phyloP scores from a whole-genome alignment of 1,140 invertebrate species.

The Cryptotermes secundus region DNA sequence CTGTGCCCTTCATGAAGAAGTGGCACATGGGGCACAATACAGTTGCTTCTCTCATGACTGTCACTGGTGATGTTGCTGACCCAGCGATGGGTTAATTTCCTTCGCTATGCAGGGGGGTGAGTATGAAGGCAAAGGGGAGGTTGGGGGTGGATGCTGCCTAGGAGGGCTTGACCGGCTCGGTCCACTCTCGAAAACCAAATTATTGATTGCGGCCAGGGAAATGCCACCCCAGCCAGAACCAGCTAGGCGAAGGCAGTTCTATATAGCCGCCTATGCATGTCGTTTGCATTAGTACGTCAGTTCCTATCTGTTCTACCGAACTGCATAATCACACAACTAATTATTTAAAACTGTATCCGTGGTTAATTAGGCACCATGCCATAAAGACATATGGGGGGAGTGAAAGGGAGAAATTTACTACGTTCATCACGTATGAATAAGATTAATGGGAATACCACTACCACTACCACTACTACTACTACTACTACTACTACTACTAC shows the following conservation, averaged over 20 bases:
- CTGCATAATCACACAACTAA: neutral
- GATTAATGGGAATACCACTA: no score
- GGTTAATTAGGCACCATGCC: no score
- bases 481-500: no score
- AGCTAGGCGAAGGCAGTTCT: neutral
- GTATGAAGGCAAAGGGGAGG: neutral
- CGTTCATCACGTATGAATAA: no score
- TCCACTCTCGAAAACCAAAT: slow-evolving; percentile 19
- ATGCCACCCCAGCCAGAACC: neutral
- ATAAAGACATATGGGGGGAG: no score
- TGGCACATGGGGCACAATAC: no score
- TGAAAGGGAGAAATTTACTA: no score
- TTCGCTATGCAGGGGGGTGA: neutral
- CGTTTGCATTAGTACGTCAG: neutral
- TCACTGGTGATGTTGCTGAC: neutral
- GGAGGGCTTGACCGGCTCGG: neutral
- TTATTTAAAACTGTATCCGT: no score
- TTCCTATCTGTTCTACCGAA: neutral
- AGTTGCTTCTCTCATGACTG: neutral
- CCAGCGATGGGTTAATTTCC: slow-evolving; percentile 6
- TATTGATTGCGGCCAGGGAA: slow-evolving; percentile 17
- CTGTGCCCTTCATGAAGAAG: no score
- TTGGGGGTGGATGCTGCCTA: neutral
- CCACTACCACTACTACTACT: no score
- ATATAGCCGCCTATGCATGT: neutral